Percentiles rank a stretch among this genome's conserved stretches.
These are phyloP conservation scores for Agriopis leucophaearia DNA, from an alignment of 2,888 invertebrate genomes.

Conservation along the genomic window DNA sequence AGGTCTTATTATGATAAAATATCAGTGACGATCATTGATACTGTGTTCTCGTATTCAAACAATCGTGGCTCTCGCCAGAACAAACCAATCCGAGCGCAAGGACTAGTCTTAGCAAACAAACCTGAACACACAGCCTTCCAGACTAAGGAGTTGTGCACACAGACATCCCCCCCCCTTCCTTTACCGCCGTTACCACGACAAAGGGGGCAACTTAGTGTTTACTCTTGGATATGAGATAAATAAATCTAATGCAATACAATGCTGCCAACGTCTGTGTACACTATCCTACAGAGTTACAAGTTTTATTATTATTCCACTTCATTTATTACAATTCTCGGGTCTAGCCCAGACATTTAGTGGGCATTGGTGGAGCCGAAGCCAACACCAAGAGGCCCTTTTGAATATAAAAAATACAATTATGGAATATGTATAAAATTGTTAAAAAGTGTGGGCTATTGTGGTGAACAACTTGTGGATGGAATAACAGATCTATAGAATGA, in stretches of 20 bases:
- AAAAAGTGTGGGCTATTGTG: too few relatives aligned
- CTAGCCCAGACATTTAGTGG: too few relatives aligned
- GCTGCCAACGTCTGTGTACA: neutral
- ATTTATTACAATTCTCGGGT: too few relatives aligned
- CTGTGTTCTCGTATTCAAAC: neutral
- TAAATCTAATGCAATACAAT: neutral
- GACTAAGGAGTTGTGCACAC: slow-evolving; percentile 24
- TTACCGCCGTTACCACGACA: neutral
- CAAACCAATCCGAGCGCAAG: slow-evolving; percentile 15
- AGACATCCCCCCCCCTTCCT: neutral
- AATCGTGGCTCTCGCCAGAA: neutral
- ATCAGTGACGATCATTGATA: too few relatives aligned
- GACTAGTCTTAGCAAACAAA: slow-evolving; percentile 15
- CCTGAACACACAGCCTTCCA: slow-evolving; percentile 20
- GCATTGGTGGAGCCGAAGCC: too few relatives aligned
- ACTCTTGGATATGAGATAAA: neutral
- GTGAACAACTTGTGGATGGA: too few relatives aligned
- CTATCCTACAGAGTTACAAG: neutral
- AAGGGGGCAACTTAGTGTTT: slow-evolving; percentile 1
- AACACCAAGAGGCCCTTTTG: too few relatives aligned
- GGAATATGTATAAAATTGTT: too few relatives aligned
- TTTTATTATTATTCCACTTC: too few relatives aligned
- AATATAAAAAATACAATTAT: too few relatives aligned
- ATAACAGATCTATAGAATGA: too few relatives aligned
- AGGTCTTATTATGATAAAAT: too few relatives aligned